Conservation (phyloP, 2,797 vertebrate species). For the Chloroceryle inda region DNA sequence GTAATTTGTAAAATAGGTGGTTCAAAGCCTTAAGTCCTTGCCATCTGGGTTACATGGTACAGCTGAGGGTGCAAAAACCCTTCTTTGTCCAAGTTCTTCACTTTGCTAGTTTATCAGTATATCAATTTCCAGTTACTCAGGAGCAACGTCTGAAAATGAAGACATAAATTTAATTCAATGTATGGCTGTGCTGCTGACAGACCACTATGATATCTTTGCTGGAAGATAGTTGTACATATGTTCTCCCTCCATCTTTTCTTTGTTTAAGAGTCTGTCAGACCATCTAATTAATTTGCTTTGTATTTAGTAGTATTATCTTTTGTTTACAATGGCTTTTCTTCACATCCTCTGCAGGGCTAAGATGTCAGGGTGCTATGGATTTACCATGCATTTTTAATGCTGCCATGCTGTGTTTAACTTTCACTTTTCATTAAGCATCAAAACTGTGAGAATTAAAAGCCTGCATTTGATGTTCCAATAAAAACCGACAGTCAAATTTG, state of each 20-base stretch:
- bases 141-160: not conserved
- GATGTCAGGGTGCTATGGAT: conserved; percentile 76
- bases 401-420: conserved; percentile 85
- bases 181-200: not conserved
- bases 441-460: conserved; percentile 84
- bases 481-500: conserved; percentile 81
- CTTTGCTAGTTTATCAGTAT: not conserved
- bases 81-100: not conserved
- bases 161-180: not conserved
- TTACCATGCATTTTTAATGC: conserved; percentile 81
- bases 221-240: conserved; percentile 39
- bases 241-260: conserved; percentile 50
- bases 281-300: conserved; percentile 68
- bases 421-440: conserved; percentile 85
- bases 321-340: conserved; percentile 74
- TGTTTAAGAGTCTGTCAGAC: conserved; percentile 46
- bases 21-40: not conserved
- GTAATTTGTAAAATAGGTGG: not conserved
- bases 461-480: conserved; percentile 82
- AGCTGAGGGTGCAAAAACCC: not conserved
- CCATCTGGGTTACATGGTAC: not conserved
- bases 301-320: conserved; percentile 69
- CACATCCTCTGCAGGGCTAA: conserved; percentile 73
- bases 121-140: not conserved
- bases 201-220: conserved; percentile 30